These are phyloP conservation scores for Pardosa pseudoannulata DNA, from an alignment of 2,888 invertebrate genomes.

Conservation along the genomic window DNA sequence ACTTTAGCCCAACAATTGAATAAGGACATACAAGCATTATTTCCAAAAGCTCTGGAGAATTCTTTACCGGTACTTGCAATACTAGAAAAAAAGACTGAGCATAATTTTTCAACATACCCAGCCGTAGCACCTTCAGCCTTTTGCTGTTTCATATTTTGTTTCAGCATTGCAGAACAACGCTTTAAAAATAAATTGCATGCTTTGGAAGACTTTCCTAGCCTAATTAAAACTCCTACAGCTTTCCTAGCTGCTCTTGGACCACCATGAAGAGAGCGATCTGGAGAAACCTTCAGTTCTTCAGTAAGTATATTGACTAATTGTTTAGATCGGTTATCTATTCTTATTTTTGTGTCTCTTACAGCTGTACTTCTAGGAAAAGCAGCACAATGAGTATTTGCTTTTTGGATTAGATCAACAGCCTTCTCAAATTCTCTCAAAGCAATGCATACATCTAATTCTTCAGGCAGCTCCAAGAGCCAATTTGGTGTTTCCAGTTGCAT, in stretches of 20 bases:
- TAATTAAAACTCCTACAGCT: constrained; percentile 89
- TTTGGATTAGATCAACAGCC: constrained; percentile 88
- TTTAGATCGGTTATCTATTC: constrained; percentile 84
- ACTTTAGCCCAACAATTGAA: constrained; percentile 93
- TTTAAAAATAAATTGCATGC: constrained; percentile 89
- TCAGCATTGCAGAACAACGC: constrained; percentile 87
- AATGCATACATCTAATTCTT: constrained; percentile 95
- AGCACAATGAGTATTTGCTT: constrained; percentile 76
- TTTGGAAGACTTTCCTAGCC: constrained; percentile 84
- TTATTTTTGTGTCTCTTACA: constrained; percentile 75
- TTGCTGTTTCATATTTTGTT: constrained; percentile 87
- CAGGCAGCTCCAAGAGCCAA: constrained; percentile 93
- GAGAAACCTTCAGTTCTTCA: constrained; percentile 91
- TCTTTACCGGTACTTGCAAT: constrained; percentile 86
- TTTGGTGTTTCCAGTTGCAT: constrained; percentile 82
- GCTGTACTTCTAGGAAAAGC: constrained; percentile 69
- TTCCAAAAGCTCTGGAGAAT: constrained; percentile 85
- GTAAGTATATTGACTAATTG: constrained; percentile 90
- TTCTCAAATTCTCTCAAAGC: constrained; percentile 97
- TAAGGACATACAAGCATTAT: constrained; percentile 79
- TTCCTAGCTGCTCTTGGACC: constrained; percentile 88
- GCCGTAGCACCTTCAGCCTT: constrained; percentile 84
- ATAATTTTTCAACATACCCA: constrained; percentile 87
- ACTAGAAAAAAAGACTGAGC: constrained; percentile 89
- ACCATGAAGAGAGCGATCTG: constrained; percentile 93